Evolutionary conservation across 2,888 invertebrate genomes (phyloP).

Genomic region (Entomobrya multifasciata): DNA sequence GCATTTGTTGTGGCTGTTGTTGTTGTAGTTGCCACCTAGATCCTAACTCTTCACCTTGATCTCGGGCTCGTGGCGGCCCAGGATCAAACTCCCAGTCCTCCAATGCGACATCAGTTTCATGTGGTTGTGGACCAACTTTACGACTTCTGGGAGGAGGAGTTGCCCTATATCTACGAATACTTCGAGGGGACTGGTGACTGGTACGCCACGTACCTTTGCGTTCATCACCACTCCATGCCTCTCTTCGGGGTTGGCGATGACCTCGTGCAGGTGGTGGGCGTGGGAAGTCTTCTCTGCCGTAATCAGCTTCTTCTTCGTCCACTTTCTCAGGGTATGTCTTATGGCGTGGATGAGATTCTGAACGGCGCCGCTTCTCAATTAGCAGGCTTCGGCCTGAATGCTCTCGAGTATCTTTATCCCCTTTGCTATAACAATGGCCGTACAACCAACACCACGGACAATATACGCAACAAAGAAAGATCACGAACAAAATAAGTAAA

Average conservation of each 20-base stretch:
- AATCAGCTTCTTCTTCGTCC: constrained; percentile 69
- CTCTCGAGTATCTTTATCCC: constrained; percentile 66
- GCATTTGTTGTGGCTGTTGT: constrained; percentile 80
- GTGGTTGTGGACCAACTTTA: constrained; percentile 57
- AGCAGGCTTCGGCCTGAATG: constrained; percentile 53
- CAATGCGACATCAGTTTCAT: constrained; percentile 74
- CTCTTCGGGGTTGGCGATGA: constrained; percentile 83
- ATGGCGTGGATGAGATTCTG: constrained; percentile 43
- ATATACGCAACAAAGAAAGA: constrained; percentile 90
- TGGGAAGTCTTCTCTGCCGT: constrained; percentile 50
- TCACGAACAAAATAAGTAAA: constrained; percentile 87
- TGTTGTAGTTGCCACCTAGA: constrained; percentile 75
- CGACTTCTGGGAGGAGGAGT: constrained; percentile 59
- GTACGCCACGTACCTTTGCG: constrained; percentile 81
- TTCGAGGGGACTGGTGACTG: constrained; percentile 81
- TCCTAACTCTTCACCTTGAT: constrained; percentile 75
- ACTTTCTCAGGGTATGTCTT: constrained; percentile 71
- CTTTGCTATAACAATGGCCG: constrained; percentile 75
- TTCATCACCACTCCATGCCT: constrained; percentile 92
- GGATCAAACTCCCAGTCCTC: constrained; percentile 79
- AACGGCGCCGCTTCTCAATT: constrained; percentile 56
- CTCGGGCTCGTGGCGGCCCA: constrained; percentile 58
- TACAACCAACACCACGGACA: constrained; percentile 85
- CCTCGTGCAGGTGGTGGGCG: constrained; percentile 55
- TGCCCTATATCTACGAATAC: constrained; percentile 55